These are phyloP conservation scores for Pluvialis apricaria DNA, from an alignment of 2,113 vertebrate species.

Conservation along the genomic window DNA sequence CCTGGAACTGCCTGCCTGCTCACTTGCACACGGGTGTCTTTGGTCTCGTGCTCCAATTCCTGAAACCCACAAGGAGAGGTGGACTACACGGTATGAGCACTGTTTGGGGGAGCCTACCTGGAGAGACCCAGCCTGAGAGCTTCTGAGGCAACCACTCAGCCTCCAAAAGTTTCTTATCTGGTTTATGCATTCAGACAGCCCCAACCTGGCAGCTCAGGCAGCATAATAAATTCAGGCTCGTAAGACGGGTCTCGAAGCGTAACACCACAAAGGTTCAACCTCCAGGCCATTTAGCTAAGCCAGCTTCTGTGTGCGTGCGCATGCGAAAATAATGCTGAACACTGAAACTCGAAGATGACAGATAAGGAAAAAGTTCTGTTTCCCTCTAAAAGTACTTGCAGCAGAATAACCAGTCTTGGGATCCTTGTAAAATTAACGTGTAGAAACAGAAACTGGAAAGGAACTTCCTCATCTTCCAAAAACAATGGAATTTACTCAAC, in stretches of 20 bases:
- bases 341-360: background rate
- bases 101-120: background rate
- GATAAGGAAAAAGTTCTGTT: background rate
- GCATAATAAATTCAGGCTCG: background rate
- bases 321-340: background rate
- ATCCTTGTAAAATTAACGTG: background rate
- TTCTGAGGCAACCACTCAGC: background rate
- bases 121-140: background rate
- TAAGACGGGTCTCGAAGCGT: background rate
- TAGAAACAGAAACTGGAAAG: background rate
- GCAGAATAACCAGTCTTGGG: background rate
- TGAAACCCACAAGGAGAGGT: background rate
- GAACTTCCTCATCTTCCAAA: background rate
- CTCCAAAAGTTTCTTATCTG: conserved; percentile 22
- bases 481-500: background rate
- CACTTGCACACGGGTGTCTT: fast-evolving
- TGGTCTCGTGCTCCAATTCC: background rate
- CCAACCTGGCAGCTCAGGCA: background rate
- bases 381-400: background rate
- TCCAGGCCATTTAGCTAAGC: background rate
- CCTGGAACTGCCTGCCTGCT: background rate
- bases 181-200: background rate
- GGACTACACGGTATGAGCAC: background rate
- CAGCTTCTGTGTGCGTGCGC: background rate
- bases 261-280: background rate